These are phyloP conservation scores for Pungitius pungitius DNA, from an alignment of 2,113 vertebrate species.

Conservation along the genomic window DNA sequence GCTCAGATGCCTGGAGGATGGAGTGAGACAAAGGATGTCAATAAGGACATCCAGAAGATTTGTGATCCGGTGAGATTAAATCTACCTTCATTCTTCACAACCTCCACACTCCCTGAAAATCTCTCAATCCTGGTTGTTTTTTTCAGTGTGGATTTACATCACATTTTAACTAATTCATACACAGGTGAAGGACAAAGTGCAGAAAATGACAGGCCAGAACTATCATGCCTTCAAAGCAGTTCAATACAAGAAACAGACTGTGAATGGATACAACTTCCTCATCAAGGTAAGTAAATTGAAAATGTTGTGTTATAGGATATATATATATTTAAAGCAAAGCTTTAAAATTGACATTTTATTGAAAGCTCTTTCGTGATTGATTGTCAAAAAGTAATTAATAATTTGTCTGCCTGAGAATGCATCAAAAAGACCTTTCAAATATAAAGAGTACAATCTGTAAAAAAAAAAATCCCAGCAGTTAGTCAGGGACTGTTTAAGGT, in stretches of 20 bases:
- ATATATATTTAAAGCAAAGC: too few relatives aligned
- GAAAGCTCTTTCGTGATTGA: too few relatives aligned
- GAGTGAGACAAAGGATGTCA: neutral
- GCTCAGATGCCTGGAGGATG: accelerated
- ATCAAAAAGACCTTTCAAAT: too few relatives aligned
- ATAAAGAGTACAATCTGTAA: too few relatives aligned
- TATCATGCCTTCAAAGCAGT: neutral
- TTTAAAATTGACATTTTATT: too few relatives aligned
- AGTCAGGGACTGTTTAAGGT: too few relatives aligned
- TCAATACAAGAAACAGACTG: neutral
- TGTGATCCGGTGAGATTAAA: constrained; percentile 17
- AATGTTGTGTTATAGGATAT: too few relatives aligned
- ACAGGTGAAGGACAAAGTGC: neutral
- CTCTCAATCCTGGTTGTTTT: neutral
- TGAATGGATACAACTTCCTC: neutral
- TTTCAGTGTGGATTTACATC: neutral
- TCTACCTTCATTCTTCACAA: neutral
- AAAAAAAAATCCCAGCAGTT: too few relatives aligned
- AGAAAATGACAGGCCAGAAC: neutral
- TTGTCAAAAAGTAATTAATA: too few relatives aligned
- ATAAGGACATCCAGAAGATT: neutral
- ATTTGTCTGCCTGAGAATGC: too few relatives aligned
- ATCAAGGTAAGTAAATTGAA: constrained; percentile 33
- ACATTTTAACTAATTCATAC: neutral
- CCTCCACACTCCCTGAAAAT: too few relatives aligned